Evolutionary conservation across 1,140 invertebrate genomes (phyloP).

Genomic region (Drosophila elegans): DNA sequence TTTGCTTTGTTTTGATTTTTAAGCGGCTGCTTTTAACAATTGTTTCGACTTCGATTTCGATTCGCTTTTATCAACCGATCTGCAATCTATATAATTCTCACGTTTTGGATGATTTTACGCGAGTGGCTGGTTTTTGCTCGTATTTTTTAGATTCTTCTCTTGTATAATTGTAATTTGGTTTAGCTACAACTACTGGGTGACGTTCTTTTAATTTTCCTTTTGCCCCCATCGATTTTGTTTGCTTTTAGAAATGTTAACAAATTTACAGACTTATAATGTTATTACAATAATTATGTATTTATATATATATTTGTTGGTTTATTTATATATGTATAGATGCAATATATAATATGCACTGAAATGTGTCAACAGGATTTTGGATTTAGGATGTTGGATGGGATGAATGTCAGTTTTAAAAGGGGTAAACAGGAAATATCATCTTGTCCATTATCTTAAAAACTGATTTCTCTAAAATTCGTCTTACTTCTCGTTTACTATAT

Average conservation of each 20-base stretch:
- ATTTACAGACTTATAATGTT: constrained; percentile 74
- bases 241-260: constrained; percentile 72
- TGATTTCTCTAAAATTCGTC: constrained; percentile 65
- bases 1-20: constrained; percentile 64
- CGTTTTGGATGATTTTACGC: constrained; percentile 2
- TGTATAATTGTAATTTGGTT: constrained; percentile 28
- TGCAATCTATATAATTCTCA: constrained; percentile 21
- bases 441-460: constrained; percentile 60
- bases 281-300: constrained; percentile 56
- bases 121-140: constrained; percentile 1
- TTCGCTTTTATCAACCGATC: constrained; percentile 42
- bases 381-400: constrained; percentile 1
- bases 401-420: constrained; percentile 19
- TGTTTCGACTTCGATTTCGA: constrained; percentile 46
- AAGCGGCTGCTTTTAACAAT: constrained; percentile 77
- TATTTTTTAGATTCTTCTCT: constrained; percentile 23
- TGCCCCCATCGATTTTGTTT: constrained; percentile 26
- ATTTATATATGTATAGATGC: constrained; percentile 34
- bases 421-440: constrained; percentile 24
- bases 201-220: constrained; percentile 30
- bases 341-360: constrained; percentile 47
- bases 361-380: constrained; percentile 48
- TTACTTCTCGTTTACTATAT: constrained; percentile 59
- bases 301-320: constrained; percentile 41
- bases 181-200: constrained; percentile 61